Percentiles rank a stretch among this genome's conserved stretches.
Conservation (phyloP, 2,113 vertebrate genomes). For the Okapia johnstoni region DNA sequence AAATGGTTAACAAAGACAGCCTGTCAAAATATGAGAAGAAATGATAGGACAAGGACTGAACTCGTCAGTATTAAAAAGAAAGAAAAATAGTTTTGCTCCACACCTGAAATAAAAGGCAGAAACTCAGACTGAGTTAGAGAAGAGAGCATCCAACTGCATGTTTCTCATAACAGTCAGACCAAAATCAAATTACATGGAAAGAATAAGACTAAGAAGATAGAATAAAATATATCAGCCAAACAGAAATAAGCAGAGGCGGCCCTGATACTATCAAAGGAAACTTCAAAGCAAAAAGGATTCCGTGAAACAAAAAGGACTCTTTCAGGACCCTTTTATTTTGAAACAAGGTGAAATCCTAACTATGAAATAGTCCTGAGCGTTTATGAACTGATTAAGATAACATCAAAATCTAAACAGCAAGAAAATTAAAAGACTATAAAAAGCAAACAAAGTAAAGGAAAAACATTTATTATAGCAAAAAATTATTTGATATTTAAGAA, state of each 20-base stretch:
- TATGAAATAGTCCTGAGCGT: background rate
- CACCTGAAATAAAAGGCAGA: background rate
- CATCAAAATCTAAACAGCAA: background rate
- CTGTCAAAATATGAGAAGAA: background rate
- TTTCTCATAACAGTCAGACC: background rate
- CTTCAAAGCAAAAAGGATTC: constrained; percentile 18
- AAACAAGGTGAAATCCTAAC: constrained; percentile 35
- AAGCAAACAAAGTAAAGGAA: background rate
- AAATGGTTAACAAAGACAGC: background rate
- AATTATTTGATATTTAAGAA: background rate
- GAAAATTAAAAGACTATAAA: background rate
- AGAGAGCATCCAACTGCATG: background rate
- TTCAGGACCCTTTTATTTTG: background rate
- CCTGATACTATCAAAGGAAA: background rate
- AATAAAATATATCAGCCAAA: background rate
- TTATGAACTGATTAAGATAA: constrained; percentile 16
- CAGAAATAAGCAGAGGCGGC: background rate
- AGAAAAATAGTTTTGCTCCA: background rate
- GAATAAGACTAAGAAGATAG: background rate
- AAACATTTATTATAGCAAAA: background rate
- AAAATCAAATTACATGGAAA: constrained; percentile 9
- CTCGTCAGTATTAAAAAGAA: background rate
- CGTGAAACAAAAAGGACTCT: background rate
- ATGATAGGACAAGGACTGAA: background rate
- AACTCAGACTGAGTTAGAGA: background rate